Base-by-base conservation (phyloP, 1,140 invertebrate species). In the Drosophila truncata region DNA sequence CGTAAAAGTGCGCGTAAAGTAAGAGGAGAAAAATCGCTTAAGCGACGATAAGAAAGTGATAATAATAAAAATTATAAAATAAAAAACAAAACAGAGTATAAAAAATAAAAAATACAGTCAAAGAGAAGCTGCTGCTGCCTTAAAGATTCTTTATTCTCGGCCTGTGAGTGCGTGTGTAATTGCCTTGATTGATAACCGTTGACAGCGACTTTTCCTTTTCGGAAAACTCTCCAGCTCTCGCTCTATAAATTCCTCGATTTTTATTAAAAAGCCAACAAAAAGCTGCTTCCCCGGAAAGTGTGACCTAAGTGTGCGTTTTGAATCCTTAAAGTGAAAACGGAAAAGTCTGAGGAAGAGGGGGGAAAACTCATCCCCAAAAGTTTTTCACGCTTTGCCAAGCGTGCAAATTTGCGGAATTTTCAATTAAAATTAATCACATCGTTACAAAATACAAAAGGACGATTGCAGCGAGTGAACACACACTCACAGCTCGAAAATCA, bases 341-440 rank as follows among this genome's bases (percentile, higher is more conserved):
- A 23, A 31, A 23, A 47, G 14, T 47, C 44, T 9, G 33, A 55
- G 25, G 33, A 16, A 16, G 33, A 25, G 70, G 70, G 39, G 39
- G 71, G 33, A 11, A n/a, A 20, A 16, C 20, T n/a, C 42, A 47
- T 46, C 27, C 39, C 49, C 49, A 55, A 37, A 37, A 14, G 18
- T 44, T 39, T 37, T 33, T 47, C 35, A 46, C 66, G 55, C 57
- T 47, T 41, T 58, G 27, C 46, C 41, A 50, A 61, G 66, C 73
- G 42, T 70, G 58, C 41, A 47, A 76, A 62, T 75, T 60, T 54
- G 25, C 46, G 65, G 37, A 57, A 67, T 61, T 74, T 85, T 70
- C 63, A 87, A 86, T 83, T 79, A 74, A 80, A 64, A 78, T 72
- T 59, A 54, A 72, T 81, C 44, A 35, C 70, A 69, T 47, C 50